These are phyloP conservation scores for Holocentrus rufus DNA, from an alignment of 2,797 vertebrate genomes.

Conservation along the genomic window DNA sequence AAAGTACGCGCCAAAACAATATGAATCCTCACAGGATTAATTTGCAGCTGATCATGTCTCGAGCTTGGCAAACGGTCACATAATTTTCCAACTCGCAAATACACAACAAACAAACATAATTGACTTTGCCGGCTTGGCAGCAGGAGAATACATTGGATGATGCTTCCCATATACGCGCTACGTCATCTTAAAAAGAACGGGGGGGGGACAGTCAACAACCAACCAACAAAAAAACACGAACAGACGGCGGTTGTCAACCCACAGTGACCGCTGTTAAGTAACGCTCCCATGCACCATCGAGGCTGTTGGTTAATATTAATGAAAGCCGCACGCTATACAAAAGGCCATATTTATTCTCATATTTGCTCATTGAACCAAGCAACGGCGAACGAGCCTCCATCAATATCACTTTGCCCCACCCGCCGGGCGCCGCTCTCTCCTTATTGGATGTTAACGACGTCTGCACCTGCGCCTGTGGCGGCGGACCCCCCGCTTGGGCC, in stretches of 20 bases:
- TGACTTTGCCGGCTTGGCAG: slow-evolving; percentile 71
- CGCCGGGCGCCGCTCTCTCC: slow-evolving; percentile 57
- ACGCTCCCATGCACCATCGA: slow-evolving; percentile 48
- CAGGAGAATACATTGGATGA: slow-evolving; percentile 40
- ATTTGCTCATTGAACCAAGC: slow-evolving; percentile 78
- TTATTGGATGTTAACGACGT: slow-evolving; percentile 77
- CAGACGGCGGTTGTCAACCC: slow-evolving; percentile 73
- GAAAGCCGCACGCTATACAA: slow-evolving; percentile 69
- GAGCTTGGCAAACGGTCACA: slow-evolving; percentile 66
- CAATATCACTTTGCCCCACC: slow-evolving; percentile 80
- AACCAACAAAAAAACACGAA: slow-evolving; percentile 53
- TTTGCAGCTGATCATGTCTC: slow-evolving; percentile 72
- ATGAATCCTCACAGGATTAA: slow-evolving; percentile 69
- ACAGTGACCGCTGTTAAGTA: slow-evolving; percentile 66
- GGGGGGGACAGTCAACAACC: slow-evolving; percentile 37
- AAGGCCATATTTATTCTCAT: slow-evolving; percentile 81
- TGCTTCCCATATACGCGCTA: slow-evolving; percentile 38
- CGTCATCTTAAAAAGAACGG: slow-evolving; percentile 35
- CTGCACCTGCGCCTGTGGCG: slow-evolving; percentile 75
- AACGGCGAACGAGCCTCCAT: slow-evolving; percentile 70
- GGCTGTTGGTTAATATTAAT: slow-evolving; percentile 77
- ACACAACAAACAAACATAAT: slow-evolving; percentile 72
- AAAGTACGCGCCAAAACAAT: slow-evolving; percentile 62
- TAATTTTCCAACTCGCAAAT: slow-evolving; percentile 67
- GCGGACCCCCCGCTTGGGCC: slow-evolving; percentile 62